Evolutionary conservation across 1,140 invertebrate species (phyloP).

Genomic region (Zaprionus ghesquierei): DNA sequence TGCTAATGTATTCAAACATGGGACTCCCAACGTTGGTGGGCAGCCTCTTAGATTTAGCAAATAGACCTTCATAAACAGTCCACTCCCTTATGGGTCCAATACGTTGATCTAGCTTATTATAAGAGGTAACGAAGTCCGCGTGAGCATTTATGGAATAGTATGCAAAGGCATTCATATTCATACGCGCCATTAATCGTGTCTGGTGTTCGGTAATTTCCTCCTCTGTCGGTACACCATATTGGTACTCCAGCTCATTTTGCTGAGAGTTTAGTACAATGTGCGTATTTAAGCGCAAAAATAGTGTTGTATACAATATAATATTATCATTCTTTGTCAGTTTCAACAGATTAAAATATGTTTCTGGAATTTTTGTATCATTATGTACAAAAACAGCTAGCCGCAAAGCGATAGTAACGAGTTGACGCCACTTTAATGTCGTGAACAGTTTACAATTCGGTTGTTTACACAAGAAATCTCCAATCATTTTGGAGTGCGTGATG

Average conservation of each 20-base stretch:
- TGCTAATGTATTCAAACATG: conserved; percentile 20
- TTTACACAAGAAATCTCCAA: conserved; percentile 26
- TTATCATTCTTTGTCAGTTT: conserved; percentile 22
- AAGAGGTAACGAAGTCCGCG: conserved; percentile 22
- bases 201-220: neutral
- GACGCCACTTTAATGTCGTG: conserved; percentile 18
- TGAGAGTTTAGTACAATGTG: conserved; percentile 35
- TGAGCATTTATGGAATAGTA: conserved; percentile 29
- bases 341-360: conserved; percentile 22
- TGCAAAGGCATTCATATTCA: conserved; percentile 32
- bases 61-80: neutral
- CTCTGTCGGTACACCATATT: neutral
- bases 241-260: conserved; percentile 11
- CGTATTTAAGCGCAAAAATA: conserved; percentile 41
- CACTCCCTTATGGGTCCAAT: neutral
- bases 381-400: conserved; percentile 51
- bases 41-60: neutral
- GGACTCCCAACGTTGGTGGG: neutral
- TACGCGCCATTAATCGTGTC: neutral
- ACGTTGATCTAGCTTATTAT: neutral
- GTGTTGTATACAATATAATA: conserved; percentile 37
- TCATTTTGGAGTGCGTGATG: conserved; percentile 2
- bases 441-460: conserved; percentile 24
- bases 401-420: conserved; percentile 32
- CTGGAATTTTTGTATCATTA: conserved; percentile 29